Evolutionary conservation across 2,888 invertebrate genomes (phyloP), one percentile per base, ranked within the genome.

Genomic region (Zygaena filipendulae): DNA sequence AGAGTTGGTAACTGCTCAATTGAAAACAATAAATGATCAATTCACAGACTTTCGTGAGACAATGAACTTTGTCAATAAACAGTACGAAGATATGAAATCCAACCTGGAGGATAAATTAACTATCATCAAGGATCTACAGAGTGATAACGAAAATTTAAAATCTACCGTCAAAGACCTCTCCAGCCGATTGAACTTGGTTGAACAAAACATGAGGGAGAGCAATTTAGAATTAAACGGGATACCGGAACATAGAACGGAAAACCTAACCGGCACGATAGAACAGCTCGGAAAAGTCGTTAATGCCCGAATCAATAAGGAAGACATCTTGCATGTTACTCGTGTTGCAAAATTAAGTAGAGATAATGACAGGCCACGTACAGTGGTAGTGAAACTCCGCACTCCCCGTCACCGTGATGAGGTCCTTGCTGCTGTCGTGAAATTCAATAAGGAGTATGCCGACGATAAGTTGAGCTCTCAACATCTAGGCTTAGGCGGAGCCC

Each of bases 141-240:
- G 11, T 3, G 35, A 43, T 9, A 43, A 45, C 9, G 16, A 16
- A 2, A 23, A 8, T 4, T 25, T 46, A 3, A 25, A 14, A 2
- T 21, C 27, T 1, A 30, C 25, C 4, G 36, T 43, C 5, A 27
- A 11, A 8, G 36, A 40, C n/a, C 28, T 43, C 3, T 28, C 33
- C 1, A 23, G 19, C 4, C 32, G 42, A 10, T 11, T 43, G 6
- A 9, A 20, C n/a, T 16, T 27, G 6, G 25, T 36, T 2, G 45
- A 45, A 26, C 43, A 47, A 30, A 30, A 40, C 8, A 21, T 32
- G 24, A 27, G 42, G 1, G 36, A 33, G n/a, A 32, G 21, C 11
- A 44, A 43, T 11, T 20, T 45, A 1, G 43, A 45, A 22, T 34
- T 47, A 5, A 40, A 36, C 10, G 35, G 43, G 7, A 12, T 47